Evolutionary conservation across 2,113 vertebrate genomes (phyloP).

Genomic region (Raphicerus campestris): DNA sequence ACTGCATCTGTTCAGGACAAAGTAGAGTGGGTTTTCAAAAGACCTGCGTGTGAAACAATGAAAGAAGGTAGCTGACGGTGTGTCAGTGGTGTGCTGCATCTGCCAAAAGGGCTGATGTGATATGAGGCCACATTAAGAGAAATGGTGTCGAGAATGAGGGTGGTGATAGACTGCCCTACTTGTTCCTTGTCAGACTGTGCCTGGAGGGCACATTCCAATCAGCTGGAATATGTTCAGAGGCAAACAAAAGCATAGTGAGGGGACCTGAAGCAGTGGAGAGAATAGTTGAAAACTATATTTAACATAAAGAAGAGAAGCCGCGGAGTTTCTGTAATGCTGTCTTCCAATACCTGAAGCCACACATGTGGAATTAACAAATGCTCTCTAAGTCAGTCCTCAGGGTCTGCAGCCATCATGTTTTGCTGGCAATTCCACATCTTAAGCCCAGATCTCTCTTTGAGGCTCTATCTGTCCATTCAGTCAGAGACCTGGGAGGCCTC

Average conservation of each 20-base stretch:
- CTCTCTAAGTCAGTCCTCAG: background rate
- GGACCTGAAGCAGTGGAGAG: background rate
- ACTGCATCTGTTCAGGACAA: background rate
- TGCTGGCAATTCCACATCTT: background rate
- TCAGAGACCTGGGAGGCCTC: background rate
- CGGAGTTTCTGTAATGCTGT: background rate
- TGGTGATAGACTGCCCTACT: background rate
- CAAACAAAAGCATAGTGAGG: background rate
- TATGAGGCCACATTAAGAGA: background rate
- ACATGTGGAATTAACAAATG: background rate
- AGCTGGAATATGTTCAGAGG: background rate
- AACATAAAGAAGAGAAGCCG: background rate
- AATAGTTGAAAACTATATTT: background rate
- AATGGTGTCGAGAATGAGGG: background rate
- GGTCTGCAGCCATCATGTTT: background rate
- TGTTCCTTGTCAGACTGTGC: background rate
- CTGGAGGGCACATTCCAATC: background rate
- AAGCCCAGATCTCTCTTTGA: background rate
- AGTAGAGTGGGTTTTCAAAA: background rate
- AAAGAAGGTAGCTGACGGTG: background rate
- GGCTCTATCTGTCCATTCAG: background rate
- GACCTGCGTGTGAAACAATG: background rate
- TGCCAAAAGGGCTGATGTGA: background rate
- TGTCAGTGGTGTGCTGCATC: background rate
- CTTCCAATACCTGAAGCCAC: background rate